These are phyloP conservation scores for Scaptodrosophila latifasciaeformis DNA, from an alignment of 2,888 invertebrate species.

Conservation along the genomic window DNA sequence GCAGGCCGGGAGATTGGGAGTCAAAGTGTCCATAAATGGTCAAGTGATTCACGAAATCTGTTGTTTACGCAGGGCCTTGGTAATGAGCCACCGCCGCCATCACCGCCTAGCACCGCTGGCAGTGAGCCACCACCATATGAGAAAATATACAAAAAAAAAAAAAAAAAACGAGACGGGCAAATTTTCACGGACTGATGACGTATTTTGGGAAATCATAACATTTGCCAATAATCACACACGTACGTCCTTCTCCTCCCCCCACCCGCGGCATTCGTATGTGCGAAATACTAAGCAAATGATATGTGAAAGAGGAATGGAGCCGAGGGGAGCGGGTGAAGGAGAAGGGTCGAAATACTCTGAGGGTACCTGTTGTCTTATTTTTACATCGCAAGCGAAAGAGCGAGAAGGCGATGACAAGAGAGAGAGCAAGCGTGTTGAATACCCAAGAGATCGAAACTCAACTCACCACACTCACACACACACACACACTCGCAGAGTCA, in stretches of 20 bases:
- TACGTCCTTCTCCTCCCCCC: neutral
- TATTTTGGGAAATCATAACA: slow-evolving; percentile 68
- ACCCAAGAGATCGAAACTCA: slow-evolving; percentile 34
- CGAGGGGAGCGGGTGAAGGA: too few relatives aligned
- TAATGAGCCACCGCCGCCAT: neutral
- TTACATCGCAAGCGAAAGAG: slow-evolving; percentile 42
- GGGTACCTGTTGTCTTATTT: slow-evolving; percentile 64
- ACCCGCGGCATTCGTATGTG: neutral
- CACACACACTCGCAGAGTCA: slow-evolving; percentile 3
- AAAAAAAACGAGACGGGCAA: too few relatives aligned
- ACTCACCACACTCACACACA: slow-evolving; percentile 25
- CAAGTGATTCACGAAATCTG: slow-evolving; percentile 59
- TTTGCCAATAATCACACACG: slow-evolving; percentile 28
- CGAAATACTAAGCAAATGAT: neutral
- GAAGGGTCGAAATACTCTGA: too few relatives aligned
- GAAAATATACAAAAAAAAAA: too few relatives aligned
- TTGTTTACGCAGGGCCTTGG: slow-evolving; percentile 48
- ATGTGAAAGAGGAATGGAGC: slow-evolving; percentile 25
- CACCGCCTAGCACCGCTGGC: slow-evolving; percentile 35
- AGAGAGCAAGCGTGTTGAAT: too few relatives aligned
- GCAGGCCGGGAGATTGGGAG: slow-evolving; percentile 8
- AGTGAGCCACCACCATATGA: slow-evolving; percentile 53
- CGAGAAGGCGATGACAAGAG: neutral
- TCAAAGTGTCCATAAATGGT: slow-evolving; percentile 56
- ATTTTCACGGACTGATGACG: slow-evolving; percentile 44